Conservation (phyloP, 2,113 vertebrate species). For the Ailuropoda melanoleuca region DNA sequence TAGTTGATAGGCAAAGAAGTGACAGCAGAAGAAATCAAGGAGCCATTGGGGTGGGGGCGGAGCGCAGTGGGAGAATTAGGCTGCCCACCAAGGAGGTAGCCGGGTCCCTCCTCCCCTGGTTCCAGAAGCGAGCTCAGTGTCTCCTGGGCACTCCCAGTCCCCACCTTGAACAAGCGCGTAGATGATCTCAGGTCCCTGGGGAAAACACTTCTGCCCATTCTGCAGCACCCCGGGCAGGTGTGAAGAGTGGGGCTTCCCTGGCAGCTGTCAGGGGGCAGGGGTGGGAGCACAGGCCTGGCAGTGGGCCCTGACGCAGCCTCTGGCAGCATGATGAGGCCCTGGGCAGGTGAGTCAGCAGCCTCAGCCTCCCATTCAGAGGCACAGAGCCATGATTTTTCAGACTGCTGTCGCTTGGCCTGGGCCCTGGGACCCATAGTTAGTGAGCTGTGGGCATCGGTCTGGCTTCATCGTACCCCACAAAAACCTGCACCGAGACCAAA, state of each 20-base stretch:
- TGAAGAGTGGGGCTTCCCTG: not conserved
- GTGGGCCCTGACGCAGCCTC: accelerated
- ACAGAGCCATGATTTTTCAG: not conserved
- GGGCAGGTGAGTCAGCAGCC: not conserved
- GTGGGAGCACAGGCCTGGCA: accelerated
- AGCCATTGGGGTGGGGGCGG: not conserved
- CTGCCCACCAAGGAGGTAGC: not conserved
- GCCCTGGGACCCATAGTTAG: not conserved
- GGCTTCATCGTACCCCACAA: not conserved
- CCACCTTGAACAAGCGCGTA: not conserved
- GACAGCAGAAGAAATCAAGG: not conserved
- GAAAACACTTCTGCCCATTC: not conserved
- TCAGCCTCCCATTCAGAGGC: not conserved
- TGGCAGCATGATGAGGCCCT: not conserved
- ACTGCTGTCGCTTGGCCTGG: not conserved
- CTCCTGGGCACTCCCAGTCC: not conserved
- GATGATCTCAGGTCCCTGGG: not conserved
- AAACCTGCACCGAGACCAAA: not conserved
- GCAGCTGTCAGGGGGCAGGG: accelerated
- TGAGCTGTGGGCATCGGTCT: not conserved
- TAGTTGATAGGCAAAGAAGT: not conserved
- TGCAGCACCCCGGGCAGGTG: not conserved
- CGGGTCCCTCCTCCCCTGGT: too few species aligned
- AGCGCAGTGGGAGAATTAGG: not conserved
- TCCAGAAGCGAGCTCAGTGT: not conserved